Conservation (phyloP, 2,797 vertebrate species). For the Odontamblyopus rebecca region DNA sequence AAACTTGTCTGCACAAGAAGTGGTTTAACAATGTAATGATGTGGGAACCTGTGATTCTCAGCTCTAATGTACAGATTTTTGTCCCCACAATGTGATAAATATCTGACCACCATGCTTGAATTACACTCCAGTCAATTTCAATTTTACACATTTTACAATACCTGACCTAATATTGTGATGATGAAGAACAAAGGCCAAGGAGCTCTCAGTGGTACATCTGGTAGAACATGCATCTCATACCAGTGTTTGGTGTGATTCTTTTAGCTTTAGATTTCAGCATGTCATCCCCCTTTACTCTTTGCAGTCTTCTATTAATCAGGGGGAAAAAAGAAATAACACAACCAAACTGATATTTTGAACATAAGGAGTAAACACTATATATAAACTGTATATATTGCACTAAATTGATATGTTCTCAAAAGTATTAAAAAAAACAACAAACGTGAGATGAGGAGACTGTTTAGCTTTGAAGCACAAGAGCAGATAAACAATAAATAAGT, state of each 20-base stretch:
- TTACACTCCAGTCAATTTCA: too few species aligned
- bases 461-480: conserved; percentile 44
- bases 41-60: too few species aligned
- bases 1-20: too few species aligned
- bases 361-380: conserved; percentile 20
- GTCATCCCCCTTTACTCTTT: background rate
- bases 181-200: background rate
- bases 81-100: too few species aligned
- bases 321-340: background rate
- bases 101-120: too few species aligned
- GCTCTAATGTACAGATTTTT: too few species aligned
- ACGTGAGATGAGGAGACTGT: conserved; percentile 27
- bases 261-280: background rate
- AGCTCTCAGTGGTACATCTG: background rate
- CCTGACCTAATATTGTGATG: too few species aligned
- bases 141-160: too few species aligned
- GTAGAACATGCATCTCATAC: background rate
- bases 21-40: too few species aligned
- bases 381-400: conserved; percentile 2
- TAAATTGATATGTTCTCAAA: conserved; percentile 25
- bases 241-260: background rate
- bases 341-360: background rate
- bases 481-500: conserved; percentile 61
- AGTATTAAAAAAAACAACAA: conserved; percentile 29
- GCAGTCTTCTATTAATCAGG: background rate